Evolutionary conservation across 2,797 vertebrate genomes (phyloP), one percentile per base, ranked within the genome.

Genomic region (Macropus fuliginosus): DNA sequence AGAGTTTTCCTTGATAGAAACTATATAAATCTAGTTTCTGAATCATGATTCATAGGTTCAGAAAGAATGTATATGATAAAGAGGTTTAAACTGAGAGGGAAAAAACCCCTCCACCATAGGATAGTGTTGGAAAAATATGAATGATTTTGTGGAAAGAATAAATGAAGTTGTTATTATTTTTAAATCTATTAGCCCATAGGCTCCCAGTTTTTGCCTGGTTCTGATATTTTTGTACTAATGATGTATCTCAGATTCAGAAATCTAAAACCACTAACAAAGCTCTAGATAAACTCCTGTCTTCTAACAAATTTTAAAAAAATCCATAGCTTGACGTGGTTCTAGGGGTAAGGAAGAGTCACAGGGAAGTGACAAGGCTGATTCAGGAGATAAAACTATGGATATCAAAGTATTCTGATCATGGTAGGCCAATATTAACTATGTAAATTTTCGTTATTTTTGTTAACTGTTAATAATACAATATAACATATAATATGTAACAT

Each of bases 1-100:
- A 91, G 66, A 66, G 91, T 27, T 54, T 91, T 55, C 92, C 92
- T 92, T 90, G 90, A 87, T 28, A 93, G 91, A n/a, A n/a, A 93
- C 55, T 91, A 90, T 3, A 92, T 10, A 94, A 66, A 93, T 57
- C 21, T 55, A 92, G 91, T 62, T 91, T 87, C 40, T 87, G 40
- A 87, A 46, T 28, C 74, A 87, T 87, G 3, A 50, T 28, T 81
- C n/a, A 81, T 40, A 81, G n/a, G 66, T 40, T 81, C 16, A 9
- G 29, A 11, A 31, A 59, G n/a, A 46, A 40, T 9, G 66, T 74
- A 46, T 40, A 81, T 40, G 16, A 24, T 46, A 40, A 81, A n/a
- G 18, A 74, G 14, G 66, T 24, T 81, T 81, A 81, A 62, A 81
- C 5, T 27, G 74, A 27, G 52, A 50, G 46, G 9, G n/a, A 10